Conservation (phyloP, 2,797 vertebrate genomes). For the Acanthopagrus latus region DNA sequence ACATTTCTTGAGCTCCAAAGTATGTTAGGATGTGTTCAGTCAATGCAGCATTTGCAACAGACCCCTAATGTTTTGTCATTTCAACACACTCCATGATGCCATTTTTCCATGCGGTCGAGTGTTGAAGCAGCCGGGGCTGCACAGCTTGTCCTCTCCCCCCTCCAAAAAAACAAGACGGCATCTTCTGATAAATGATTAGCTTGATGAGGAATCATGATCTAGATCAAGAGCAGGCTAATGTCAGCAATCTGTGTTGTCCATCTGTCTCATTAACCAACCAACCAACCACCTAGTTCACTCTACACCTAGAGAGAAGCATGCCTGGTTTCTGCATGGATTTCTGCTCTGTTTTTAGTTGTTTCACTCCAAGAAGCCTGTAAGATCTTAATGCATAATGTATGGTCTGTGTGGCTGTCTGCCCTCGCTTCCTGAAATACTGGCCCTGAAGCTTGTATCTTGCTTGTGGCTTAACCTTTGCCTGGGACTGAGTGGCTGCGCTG, state of each 20-base stretch:
- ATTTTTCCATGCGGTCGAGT: constrained; percentile 72
- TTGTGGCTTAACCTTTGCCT: constrained; percentile 42
- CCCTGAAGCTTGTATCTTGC: constrained; percentile 49
- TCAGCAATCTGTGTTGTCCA: constrained; percentile 84
- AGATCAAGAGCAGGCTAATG: constrained; percentile 83
- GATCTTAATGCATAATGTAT: constrained; percentile 52
- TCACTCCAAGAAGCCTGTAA: constrained; percentile 30
- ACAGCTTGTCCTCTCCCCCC: constrained; percentile 75
- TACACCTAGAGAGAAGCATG: constrained; percentile 43
- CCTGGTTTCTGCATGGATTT: constrained; percentile 41
- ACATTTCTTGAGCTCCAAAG: constrained; percentile 14
- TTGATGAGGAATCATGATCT: constrained; percentile 84
- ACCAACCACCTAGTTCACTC: constrained; percentile 55
- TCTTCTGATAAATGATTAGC: constrained; percentile 83
- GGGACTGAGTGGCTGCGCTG: constrained; percentile 11
- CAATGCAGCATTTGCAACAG: constrained; percentile 52
- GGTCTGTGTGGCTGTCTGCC: constrained; percentile 38
- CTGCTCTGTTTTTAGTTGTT: constrained; percentile 26
- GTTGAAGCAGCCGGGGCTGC: constrained; percentile 69
- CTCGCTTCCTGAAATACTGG: constrained; percentile 36
- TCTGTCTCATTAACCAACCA: constrained; percentile 78
- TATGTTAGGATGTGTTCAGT: constrained; percentile 33
- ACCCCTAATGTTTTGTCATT: constrained; percentile 73
- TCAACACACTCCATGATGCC: constrained; percentile 63
- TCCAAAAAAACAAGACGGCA: constrained; percentile 75